Evolutionary conservation across 2,888 invertebrate genomes (phyloP).

Genomic region (Dolomedes plantarius): DNA sequence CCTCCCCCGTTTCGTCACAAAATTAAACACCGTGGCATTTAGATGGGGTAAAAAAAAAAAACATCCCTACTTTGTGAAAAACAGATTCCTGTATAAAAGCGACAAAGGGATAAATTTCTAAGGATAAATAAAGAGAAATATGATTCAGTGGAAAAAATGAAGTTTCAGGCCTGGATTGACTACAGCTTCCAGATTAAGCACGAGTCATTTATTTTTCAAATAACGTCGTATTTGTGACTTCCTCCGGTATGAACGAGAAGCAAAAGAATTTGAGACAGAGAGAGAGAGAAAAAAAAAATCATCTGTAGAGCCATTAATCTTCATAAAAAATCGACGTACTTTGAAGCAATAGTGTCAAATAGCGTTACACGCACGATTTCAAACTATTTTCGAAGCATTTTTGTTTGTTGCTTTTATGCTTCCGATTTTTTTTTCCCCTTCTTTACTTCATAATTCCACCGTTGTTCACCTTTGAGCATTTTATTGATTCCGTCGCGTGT

Average conservation of each 20-base stretch:
- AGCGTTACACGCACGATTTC: constrained; percentile 6
- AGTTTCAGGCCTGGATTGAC: neutral
- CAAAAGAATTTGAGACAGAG: neutral
- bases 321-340: neutral
- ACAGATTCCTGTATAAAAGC: neutral
- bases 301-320: neutral
- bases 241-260: neutral
- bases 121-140: neutral
- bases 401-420: neutral
- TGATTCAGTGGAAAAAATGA: neutral
- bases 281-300: neutral
- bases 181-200: neutral
- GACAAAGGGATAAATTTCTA: neutral
- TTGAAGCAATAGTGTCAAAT: constrained; percentile 1
- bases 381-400: neutral
- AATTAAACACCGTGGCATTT: too few relatives aligned
- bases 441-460: neutral
- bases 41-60: too few relatives aligned
- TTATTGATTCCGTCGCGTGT: neutral
- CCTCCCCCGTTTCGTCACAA: too few relatives aligned
- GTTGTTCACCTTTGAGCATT: neutral
- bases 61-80: neutral
- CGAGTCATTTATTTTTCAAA: neutral
- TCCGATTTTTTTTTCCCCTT: neutral
- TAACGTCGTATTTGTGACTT: neutral